phyloP scores from a whole-genome alignment of 2,888 invertebrate species.

The Melanchra persicariae region DNA sequence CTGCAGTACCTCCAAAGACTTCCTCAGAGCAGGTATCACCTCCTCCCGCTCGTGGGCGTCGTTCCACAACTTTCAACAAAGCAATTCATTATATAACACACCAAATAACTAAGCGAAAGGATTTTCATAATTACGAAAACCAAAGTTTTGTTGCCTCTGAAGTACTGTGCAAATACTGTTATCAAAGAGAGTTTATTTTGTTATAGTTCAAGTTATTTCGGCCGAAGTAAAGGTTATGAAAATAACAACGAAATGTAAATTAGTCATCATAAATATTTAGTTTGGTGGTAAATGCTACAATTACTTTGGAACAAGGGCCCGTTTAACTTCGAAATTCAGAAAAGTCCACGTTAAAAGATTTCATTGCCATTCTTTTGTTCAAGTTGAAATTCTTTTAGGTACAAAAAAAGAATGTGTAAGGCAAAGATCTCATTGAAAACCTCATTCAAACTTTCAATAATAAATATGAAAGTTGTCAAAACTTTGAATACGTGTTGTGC shows the following conservation, averaged over 20 bases:
- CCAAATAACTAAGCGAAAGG: slow-evolving; percentile 52
- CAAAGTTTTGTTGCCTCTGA: slow-evolving; percentile 59
- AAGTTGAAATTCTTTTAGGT: neutral
- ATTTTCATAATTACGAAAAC: slow-evolving; percentile 50
- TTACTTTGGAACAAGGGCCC: slow-evolving; percentile 23
- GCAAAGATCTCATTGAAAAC: slow-evolving; percentile 21
- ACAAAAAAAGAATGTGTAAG: neutral
- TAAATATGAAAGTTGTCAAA: slow-evolving; percentile 47
- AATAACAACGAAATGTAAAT: slow-evolving; percentile 57
- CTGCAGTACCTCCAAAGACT: slow-evolving; percentile 92
- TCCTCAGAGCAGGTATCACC: slow-evolving; percentile 92
- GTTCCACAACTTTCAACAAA: slow-evolving; percentile 83
- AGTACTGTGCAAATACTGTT: slow-evolving; percentile 60
- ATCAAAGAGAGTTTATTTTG: slow-evolving; percentile 53
- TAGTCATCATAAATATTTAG: slow-evolving; percentile 57
- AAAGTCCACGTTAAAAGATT: neutral
- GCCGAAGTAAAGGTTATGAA: slow-evolving; percentile 50
- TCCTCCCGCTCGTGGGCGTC: slow-evolving; percentile 91
- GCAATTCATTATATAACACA: slow-evolving; percentile 59
- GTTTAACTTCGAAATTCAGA: slow-evolving; percentile 4
- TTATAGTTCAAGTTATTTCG: slow-evolving; percentile 45
- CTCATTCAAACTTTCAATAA: slow-evolving; percentile 31
- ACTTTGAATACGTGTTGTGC: slow-evolving; percentile 38
- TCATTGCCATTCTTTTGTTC: slow-evolving; percentile 2
- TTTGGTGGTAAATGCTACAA: slow-evolving; percentile 38